Evolutionary conservation across 2,113 vertebrate genomes (phyloP).

Genomic region (Electrona antarctica): DNA sequence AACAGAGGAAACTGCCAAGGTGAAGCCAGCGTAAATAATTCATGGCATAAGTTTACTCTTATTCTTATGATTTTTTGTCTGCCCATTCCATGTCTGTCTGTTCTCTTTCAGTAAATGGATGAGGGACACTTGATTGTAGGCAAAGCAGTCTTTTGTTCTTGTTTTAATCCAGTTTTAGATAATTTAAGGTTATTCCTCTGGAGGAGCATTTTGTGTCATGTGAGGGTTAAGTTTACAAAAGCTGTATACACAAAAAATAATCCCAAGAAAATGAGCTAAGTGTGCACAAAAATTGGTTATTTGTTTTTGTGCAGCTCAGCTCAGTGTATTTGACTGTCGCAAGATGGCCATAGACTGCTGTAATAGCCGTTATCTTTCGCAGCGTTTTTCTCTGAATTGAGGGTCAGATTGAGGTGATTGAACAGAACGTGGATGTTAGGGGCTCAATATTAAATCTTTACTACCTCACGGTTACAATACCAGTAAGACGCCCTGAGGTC

Average conservation of each 20-base stretch:
- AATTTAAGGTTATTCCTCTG: conserved; percentile 39
- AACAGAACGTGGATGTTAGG: too few relatives aligned
- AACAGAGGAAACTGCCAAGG: conserved; percentile 70
- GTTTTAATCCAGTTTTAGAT: conserved; percentile 38
- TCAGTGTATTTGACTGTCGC: too few relatives aligned
- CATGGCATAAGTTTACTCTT: conserved; percentile 63
- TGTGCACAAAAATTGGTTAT: neutral
- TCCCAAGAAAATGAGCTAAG: neutral
- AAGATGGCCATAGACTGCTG: too few relatives aligned
- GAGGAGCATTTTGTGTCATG: conserved; percentile 10
- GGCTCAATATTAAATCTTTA: too few relatives aligned
- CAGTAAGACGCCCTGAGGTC: too few relatives aligned
- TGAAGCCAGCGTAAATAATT: conserved; percentile 74
- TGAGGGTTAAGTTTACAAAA: conserved; percentile 15
- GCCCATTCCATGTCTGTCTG: conserved; percentile 20
- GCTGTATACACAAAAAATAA: conserved; percentile 17
- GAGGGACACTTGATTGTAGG: conserved; percentile 16
- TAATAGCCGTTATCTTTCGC: too few relatives aligned
- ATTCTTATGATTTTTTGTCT: conserved; percentile 43
- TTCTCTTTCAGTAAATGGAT: conserved; percentile 38
- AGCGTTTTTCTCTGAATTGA: too few relatives aligned
- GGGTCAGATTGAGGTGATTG: too few relatives aligned
- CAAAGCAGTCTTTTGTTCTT: too few relatives aligned
- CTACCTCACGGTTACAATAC: too few relatives aligned
- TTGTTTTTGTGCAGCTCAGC: neutral